Evolutionary conservation across 2,888 invertebrate genomes (phyloP).

Genomic region (Sycophila texana): DNA sequence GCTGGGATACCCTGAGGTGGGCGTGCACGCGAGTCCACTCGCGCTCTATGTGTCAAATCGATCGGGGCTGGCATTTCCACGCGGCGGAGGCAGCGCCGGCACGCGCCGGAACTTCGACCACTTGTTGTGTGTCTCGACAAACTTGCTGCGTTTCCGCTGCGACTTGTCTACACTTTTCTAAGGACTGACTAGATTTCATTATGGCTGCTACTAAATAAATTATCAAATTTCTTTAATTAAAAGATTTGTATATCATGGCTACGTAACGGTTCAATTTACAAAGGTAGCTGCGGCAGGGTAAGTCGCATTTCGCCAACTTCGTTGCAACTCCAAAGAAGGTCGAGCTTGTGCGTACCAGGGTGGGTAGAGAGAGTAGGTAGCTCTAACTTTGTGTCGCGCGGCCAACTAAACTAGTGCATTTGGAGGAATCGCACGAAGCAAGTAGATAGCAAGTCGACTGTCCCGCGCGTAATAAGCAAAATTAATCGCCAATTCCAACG

Average conservation of each 20-base stretch:
- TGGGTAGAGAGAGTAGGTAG: conserved; percentile 35
- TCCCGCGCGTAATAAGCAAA: too few species aligned
- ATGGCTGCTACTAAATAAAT: too few species aligned
- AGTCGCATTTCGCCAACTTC: conserved; percentile 34
- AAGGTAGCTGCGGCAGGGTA: conserved; percentile 5
- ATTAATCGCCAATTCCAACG: too few species aligned
- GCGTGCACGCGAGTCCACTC: background rate
- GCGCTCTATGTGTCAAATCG: conserved; percentile 27
- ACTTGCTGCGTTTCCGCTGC: conserved; percentile 20
- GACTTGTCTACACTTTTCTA: too few species aligned
- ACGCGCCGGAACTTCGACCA: conserved; percentile 50
- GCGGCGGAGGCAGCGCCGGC: background rate
- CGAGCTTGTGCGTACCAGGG: conserved; percentile 28
- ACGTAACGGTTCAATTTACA: conserved; percentile 31
- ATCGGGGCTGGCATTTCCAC: conserved; percentile 6
- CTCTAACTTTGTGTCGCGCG: conserved; percentile 39
- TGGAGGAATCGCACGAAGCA: conserved; percentile 36
- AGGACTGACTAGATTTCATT: too few species aligned
- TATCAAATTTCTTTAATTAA: too few species aligned
- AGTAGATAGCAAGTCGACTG: background rate
- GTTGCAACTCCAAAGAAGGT: conserved; percentile 40
- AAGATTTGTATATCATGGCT: too few species aligned
- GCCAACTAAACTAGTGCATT: conserved; percentile 43
- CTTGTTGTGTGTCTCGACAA: conserved; percentile 49
- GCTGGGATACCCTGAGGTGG: background rate